These are phyloP conservation scores for Theristicus caerulescens DNA, from an alignment of 2,113 vertebrate species.

Conservation along the genomic window DNA sequence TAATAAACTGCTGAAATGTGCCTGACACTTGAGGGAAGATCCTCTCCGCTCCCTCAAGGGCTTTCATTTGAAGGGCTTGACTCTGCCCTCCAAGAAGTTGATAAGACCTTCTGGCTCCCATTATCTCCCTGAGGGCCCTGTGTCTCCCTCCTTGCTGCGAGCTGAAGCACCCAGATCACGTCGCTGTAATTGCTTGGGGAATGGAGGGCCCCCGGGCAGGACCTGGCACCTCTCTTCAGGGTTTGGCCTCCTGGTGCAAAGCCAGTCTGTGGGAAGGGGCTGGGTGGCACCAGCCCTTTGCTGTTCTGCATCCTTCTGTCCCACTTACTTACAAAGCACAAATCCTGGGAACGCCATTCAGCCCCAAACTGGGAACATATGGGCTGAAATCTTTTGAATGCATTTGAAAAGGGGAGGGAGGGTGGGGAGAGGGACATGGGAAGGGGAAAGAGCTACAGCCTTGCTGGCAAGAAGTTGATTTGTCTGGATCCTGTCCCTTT, in stretches of 20 bases:
- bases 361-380: not conserved
- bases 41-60: not conserved
- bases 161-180: not conserved
- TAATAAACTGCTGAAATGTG: not conserved
- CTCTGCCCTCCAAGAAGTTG: not conserved
- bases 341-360: not conserved
- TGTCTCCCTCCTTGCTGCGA: accelerated
- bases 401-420: not conserved
- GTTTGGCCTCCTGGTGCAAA: not conserved
- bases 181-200: accelerated
- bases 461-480: not conserved
- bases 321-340: not conserved
- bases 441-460: not conserved
- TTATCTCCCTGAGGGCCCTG: not conserved
- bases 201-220: not conserved
- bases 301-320: not conserved
- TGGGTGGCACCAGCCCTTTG: not conserved
- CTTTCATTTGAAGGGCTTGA: constrained; percentile 22
- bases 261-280: not conserved
- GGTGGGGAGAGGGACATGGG: not conserved
- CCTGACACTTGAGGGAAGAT: constrained; percentile 9
- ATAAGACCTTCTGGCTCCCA: not conserved
- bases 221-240: not conserved
- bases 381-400: not conserved
- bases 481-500: not conserved